Base-by-base conservation (phyloP, 1,140 invertebrate genomes). In the Saccostrea cuccullata region DNA sequence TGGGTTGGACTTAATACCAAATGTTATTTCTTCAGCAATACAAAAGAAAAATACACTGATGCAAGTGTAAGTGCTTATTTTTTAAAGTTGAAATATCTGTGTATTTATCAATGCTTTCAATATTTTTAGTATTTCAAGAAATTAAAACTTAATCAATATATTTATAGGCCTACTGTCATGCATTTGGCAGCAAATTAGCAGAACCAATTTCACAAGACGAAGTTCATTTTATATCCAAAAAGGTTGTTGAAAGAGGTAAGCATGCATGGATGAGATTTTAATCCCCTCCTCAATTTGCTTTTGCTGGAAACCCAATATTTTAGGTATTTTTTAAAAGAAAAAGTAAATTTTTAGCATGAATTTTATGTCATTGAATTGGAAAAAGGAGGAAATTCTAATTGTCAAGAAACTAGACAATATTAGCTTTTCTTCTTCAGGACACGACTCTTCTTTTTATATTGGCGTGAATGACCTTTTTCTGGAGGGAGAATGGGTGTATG, bases 111-210 rank as follows among this genome's bases (percentile, higher is more conserved):
- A 17, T 20, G 20, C 20, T 20, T 17, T 60, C 58, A 60, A 17
- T 20, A 60, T 13, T 60, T 13, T 60, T 20, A 13, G 13, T 20
- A 60, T 60, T 60, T 60, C 9, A 60, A 60, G 58, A 20, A 6
- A 20, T 64, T 64, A 20, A 64, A 17, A n/a, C 17, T 20, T 17
- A 6, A 15, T 64, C 17, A 20, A 64, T 60, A 64, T 77, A 3
- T 77, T 77, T 77, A 12, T 77, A 77, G 70, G 70, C 70, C 23
- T 77, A 30, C 11, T 77, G 70, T 77, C 70, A 36, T 77, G 70
- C 70, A 77, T 77, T 77, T 36, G 30, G 26, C 70, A 77, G 70
- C 70, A 77, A 77, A 17, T 17, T 77, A 77, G 70, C 70, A 8
- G 70, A 77, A 30, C 70, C 70, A 77, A 17, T 77, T 6, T 36